phyloP scores from a whole-genome alignment of 2,888 invertebrate genomes.

The Oscheius myriophilus region DNA sequence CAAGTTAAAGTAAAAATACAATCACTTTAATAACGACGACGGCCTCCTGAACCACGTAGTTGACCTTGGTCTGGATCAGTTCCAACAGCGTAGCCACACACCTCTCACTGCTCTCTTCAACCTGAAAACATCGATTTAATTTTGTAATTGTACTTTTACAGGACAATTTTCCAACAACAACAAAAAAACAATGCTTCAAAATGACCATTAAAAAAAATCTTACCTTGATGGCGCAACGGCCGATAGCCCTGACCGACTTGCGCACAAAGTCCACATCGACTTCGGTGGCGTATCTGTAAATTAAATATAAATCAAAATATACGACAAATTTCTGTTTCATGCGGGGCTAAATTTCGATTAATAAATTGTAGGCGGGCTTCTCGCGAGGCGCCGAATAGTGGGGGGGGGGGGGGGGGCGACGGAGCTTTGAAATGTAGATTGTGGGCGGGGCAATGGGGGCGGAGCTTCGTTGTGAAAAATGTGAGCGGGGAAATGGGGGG shows the following conservation, averaged over 20 bases:
- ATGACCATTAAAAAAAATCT: not conserved
- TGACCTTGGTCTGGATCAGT: conserved; percentile 97
- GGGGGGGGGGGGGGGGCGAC: too few relatives aligned
- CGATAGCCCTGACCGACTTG: conserved; percentile 97
- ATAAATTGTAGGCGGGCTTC: too few relatives aligned
- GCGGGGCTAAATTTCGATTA: too few relatives aligned
- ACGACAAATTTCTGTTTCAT: too few relatives aligned
- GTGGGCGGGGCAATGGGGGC: too few relatives aligned
- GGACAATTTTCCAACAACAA: not conserved
- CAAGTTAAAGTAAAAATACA: too few relatives aligned
- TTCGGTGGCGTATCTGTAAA: conserved; percentile 85
- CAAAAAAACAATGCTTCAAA: not conserved
- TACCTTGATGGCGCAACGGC: conserved; percentile 89
- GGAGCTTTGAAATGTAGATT: too few relatives aligned
- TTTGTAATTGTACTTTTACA: not conserved
- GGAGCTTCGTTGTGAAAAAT: too few relatives aligned
- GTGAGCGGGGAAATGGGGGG: too few relatives aligned
- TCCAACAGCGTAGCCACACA: conserved; percentile 97
- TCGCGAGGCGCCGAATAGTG: too few relatives aligned
- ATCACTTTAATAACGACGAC: conserved; percentile 96
- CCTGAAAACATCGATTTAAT: conserved; percentile 26
- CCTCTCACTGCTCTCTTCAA: conserved; percentile 93
- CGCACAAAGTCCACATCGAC: conserved; percentile 99
- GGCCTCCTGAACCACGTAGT: conserved; percentile 99
- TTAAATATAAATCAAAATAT: too few relatives aligned